Evolutionary conservation across 92 coral and sea anemone species (phyloP), one percentile per base, ranked within the genome.

Genomic region (Bergia puertoricense): DNA sequence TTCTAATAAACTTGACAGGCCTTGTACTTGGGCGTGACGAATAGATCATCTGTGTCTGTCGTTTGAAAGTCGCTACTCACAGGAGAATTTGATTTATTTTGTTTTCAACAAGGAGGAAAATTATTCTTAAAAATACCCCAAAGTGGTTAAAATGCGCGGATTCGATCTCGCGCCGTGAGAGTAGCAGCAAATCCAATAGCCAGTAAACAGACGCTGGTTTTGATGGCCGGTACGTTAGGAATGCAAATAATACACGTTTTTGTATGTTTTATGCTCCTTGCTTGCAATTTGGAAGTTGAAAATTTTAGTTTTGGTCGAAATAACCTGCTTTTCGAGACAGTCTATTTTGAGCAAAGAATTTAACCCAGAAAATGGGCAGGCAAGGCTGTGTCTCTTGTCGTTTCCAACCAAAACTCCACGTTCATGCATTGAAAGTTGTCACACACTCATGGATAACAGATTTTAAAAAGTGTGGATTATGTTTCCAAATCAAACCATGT

Each of bases 1-100:
- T 44, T 69, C 44, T 36, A 68, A 22, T 46, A 2, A n/a, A 46
- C 40, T n/a, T 84, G 46, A 68, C 87, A 84, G 54, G 87, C 23
- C 43, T 84, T 68, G 79, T 72, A 56, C 79, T 45, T 71, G 87
- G 87, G 87, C 87, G 87, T 84, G 79, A 84, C 87, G 87, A 84
- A 84, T 84, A 51, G 43, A 84, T 69, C 77, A 69, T 69, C 5
- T 30, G 39, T 69, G 75, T 69, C 78, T 69, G 79, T 71, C 18
- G 23, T 39, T 54, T 84, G 42, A 39, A 84, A 84, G 43, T 69
- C 75, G 66, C 68, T 69, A 18, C 8, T 46, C 20, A n/a, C 43
- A n/a, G 41, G 68, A 84, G 57, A 46, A 30, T 36, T 20, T 71
- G 77, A 23, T 46, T 38, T 46, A 45, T 16, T 23, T 69, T 36